Conservation (phyloP, 2,113 vertebrate species). For the Oreochromis niloticus region DNA sequence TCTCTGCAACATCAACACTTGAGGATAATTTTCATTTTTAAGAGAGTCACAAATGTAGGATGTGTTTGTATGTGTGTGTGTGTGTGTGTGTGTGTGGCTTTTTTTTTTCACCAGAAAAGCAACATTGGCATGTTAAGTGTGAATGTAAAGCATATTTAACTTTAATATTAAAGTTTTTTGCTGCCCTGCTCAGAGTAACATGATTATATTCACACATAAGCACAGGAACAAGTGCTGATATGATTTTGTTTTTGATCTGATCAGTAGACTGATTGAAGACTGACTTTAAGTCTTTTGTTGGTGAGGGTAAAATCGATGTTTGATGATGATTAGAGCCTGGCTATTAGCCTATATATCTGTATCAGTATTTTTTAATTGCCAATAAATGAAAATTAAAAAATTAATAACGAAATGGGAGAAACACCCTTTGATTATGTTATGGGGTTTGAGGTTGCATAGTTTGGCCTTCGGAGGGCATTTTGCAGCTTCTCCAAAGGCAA, state of each 20-base stretch:
- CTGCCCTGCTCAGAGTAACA: background rate
- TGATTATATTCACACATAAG: background rate
- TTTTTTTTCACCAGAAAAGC: background rate
- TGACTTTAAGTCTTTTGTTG: background rate
- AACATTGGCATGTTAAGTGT: background rate
- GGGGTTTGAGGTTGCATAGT: background rate
- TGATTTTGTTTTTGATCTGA: background rate
- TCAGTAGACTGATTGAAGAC: background rate
- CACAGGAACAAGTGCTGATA: background rate
- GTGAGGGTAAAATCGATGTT: background rate
- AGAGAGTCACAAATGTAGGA: background rate
- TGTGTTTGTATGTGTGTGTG: background rate
- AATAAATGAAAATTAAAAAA: background rate
- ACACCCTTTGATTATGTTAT: background rate
- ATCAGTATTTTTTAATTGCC: background rate
- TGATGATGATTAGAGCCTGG: background rate
- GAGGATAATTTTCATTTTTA: constrained; percentile 23
- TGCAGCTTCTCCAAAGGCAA: background rate
- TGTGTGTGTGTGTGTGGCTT: background rate
- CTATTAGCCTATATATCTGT: background rate
- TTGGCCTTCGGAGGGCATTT: background rate
- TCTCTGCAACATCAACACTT: background rate
- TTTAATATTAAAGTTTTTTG: background rate
- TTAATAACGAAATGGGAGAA: background rate
- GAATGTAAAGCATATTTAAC: background rate